Evolutionary conservation across 2,888 invertebrate species (phyloP).

Genomic region (Scaptomyza polygonia): DNA sequence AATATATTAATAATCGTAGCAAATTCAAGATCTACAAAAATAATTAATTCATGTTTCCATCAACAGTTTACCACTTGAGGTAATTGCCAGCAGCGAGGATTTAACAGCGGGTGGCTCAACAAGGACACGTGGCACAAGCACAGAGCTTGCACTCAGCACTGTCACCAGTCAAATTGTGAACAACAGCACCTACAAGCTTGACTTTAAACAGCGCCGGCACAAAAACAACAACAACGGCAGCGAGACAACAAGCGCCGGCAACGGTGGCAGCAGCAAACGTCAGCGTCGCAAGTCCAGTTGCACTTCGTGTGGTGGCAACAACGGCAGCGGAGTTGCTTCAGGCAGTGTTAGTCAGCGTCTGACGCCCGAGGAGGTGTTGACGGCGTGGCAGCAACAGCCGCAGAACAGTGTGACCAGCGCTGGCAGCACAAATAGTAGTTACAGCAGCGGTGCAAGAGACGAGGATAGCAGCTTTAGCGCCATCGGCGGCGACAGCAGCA

Average conservation of each 20-base stretch:
- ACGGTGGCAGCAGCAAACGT: conserved; percentile 51
- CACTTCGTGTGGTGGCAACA: conserved; percentile 57
- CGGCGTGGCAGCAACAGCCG: conserved; percentile 67
- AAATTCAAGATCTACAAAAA: neutral
- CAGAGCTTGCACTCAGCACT: conserved; percentile 69
- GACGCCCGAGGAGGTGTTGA: conserved; percentile 66
- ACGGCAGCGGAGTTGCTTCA: conserved; percentile 25
- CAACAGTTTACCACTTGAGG: conserved; percentile 57
- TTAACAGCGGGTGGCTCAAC: conserved; percentile 32
- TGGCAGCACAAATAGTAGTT: conserved; percentile 68
- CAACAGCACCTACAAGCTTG: conserved; percentile 69
- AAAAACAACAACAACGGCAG: conserved; percentile 65
- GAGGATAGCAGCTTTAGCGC: conserved; percentile 70
- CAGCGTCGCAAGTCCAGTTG: conserved; percentile 68
- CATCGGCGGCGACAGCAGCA: conserved; percentile 74
- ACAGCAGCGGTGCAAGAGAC: conserved; percentile 65
- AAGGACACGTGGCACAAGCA: conserved; percentile 55
- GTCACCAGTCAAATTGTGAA: conserved; percentile 73
- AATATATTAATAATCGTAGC: neutral
- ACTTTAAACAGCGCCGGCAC: conserved; percentile 73
- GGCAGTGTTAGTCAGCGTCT: conserved; percentile 47
- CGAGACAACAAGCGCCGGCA: conserved; percentile 23
- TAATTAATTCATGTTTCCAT: neutral
- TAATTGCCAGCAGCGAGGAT: conserved; percentile 48
- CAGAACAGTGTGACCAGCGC: conserved; percentile 73